Percentiles rank a stretch among this genome's conserved stretches.
These are phyloP conservation scores for Lithophane socia DNA, from an alignment of 2,888 invertebrate genomes.

Conservation along the genomic window DNA sequence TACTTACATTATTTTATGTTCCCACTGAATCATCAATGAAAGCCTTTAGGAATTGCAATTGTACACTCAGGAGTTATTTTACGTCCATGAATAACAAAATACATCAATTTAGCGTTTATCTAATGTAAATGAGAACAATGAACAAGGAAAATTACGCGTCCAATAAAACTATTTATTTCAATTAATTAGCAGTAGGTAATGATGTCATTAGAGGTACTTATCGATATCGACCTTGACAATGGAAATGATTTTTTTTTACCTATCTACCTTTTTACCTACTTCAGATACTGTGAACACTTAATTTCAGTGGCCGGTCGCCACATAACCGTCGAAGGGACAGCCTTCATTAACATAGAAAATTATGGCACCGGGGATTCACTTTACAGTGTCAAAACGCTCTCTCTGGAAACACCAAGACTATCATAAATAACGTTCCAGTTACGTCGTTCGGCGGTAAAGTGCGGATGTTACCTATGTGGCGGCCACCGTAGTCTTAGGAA, in stretches of 20 bases:
- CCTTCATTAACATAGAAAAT: background rate
- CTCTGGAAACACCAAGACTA: background rate
- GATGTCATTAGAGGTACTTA: constrained; percentile 21
- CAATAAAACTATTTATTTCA: constrained; percentile 33
- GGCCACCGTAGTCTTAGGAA: background rate
- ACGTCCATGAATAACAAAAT: constrained; percentile 51
- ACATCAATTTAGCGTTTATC: constrained; percentile 1
- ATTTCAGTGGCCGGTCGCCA: background rate
- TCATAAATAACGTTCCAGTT: background rate
- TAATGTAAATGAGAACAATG: constrained; percentile 32
- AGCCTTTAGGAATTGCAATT: constrained; percentile 20
- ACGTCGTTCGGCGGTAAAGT: background rate
- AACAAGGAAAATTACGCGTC: constrained; percentile 9
- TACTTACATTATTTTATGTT: constrained; percentile 19
- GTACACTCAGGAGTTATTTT: constrained; percentile 26
- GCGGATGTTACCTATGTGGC: background rate
- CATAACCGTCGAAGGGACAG: background rate
- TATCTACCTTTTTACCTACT: background rate
- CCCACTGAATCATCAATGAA: constrained; percentile 44
- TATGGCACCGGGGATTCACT: background rate
- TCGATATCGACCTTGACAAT: constrained; percentile 31
- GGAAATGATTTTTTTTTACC: constrained; percentile 7
- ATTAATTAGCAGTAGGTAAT: constrained; percentile 42
- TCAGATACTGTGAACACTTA: background rate
- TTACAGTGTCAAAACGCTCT: too few relatives aligned